phyloP scores from a whole-genome alignment of 2,797 vertebrate species.

The Cetoscarus ocellatus region DNA sequence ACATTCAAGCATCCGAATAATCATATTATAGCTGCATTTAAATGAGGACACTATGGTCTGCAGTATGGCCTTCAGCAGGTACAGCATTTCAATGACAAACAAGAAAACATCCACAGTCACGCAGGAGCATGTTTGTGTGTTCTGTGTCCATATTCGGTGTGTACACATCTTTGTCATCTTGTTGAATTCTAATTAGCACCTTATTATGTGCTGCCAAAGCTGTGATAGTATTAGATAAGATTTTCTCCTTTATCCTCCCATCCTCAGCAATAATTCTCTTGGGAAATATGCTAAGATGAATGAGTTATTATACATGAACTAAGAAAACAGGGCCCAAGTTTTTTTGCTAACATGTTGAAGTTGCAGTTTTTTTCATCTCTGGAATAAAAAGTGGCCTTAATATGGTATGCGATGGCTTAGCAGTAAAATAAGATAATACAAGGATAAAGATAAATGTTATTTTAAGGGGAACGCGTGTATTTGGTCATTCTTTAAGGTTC shows the following conservation, averaged over 20 bases:
- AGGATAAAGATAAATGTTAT: no score
- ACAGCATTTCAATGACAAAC: slow-evolving; percentile 16
- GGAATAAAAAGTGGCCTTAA: no score
- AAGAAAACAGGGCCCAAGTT: neutral
- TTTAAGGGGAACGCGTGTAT: no score
- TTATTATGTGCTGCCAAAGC: slow-evolving; percentile 56
- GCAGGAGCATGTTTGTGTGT: slow-evolving; percentile 10
- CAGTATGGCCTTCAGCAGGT: neutral
- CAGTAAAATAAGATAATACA: no score
- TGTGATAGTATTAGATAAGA: slow-evolving; percentile 45
- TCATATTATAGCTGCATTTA: neutral
- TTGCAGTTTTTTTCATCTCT: neutral
- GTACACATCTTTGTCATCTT: slow-evolving; percentile 26
- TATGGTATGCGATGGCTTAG: no score
- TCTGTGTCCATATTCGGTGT: slow-evolving; percentile 6
- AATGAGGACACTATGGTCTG: neutral
- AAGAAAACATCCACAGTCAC: slow-evolving; percentile 27
- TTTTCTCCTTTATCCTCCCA: slow-evolving; percentile 5
- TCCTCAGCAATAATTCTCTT: slow-evolving; percentile 28
- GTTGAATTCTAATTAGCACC: slow-evolving; percentile 69
- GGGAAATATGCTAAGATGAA: slow-evolving; percentile 18
- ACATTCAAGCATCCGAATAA: neutral
- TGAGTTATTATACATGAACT: slow-evolving; percentile 5
- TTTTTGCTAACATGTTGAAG: neutral
- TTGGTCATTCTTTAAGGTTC: no score